These are phyloP conservation scores for Omphaloscelis lunosa DNA, from an alignment of 2,888 invertebrate species.

Conservation along the genomic window DNA sequence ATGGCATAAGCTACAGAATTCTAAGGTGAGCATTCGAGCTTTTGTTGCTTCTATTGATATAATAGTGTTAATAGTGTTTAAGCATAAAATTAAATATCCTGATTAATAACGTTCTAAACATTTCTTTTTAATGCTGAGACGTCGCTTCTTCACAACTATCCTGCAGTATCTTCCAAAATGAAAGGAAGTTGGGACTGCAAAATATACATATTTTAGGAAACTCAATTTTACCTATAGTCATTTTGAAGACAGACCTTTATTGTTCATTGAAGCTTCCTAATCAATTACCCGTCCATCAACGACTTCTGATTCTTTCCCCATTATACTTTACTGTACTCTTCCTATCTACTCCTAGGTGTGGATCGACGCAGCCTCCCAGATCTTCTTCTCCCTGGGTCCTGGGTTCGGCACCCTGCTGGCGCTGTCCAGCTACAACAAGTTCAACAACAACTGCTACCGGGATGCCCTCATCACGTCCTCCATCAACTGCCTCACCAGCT, in stretches of 20 bases:
- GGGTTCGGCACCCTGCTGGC: constrained; percentile 98
- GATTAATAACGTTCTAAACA: background rate
- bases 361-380: constrained; percentile 98
- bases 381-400: constrained; percentile 98
- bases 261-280: no score
- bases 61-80: background rate
- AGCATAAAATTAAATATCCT: background rate
- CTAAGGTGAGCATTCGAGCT: constrained; percentile 89
- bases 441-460: constrained; percentile 97
- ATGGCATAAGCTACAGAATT: constrained; percentile 95
- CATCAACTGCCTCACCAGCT: constrained; percentile 97
- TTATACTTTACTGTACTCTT: background rate
- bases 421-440: constrained; percentile 97
- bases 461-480: constrained; percentile 97
- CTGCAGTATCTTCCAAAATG: background rate
- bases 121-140: background rate
- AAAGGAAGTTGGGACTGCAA: background rate
- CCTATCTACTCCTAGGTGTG: constrained; percentile 92
- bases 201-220: background rate
- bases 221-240: background rate
- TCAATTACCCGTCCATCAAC: background rate
- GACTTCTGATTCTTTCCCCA: background rate
- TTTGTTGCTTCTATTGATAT: background rate
- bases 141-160: no score
- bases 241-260: background rate